Conservation (phyloP, 2,113 vertebrate species). For the Megaleporinus macrocephalus region DNA sequence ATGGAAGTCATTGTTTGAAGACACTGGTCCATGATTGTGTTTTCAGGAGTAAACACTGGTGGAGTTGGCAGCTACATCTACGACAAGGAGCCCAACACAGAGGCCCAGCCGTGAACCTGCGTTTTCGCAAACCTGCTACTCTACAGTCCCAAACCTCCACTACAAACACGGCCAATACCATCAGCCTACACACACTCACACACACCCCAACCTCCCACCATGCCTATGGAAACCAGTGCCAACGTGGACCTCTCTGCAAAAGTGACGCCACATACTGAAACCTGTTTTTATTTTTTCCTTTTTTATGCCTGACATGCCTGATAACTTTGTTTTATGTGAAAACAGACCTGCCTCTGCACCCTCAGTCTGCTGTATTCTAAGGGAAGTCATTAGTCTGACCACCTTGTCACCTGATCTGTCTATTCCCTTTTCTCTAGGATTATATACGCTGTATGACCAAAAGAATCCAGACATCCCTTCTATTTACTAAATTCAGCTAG, state of each 20-base stretch:
- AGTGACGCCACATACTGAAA: background rate
- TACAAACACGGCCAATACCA: conserved; percentile 21
- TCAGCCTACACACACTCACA: conserved; percentile 18
- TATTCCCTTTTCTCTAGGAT: background rate
- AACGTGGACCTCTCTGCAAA: background rate
- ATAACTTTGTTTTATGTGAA: background rate
- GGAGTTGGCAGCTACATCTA: conserved; percentile 98
- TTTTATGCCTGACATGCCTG: background rate
- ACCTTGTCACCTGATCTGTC: background rate
- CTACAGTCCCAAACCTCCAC: conserved; percentile 16
- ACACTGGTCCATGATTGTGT: conserved; percentile 35
- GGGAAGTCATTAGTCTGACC: background rate
- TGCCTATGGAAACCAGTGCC: conserved; percentile 19
- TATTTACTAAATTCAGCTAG: too few relatives aligned
- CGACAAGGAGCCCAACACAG: conserved; percentile 87
- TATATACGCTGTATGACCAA: too few relatives aligned
- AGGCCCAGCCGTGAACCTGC: conserved; percentile 84
- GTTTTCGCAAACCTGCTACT: background rate
- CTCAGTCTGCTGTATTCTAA: background rate
- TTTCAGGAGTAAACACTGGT: conserved; percentile 94
- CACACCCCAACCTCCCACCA: conserved; percentile 14
- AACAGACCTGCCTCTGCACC: background rate
- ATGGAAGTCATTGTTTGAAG: background rate
- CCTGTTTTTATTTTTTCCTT: background rate
- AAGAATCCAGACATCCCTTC: too few relatives aligned